These are phyloP conservation scores for Patella vulgata DNA, from an alignment of 1,140 invertebrate species.

Conservation along the genomic window DNA sequence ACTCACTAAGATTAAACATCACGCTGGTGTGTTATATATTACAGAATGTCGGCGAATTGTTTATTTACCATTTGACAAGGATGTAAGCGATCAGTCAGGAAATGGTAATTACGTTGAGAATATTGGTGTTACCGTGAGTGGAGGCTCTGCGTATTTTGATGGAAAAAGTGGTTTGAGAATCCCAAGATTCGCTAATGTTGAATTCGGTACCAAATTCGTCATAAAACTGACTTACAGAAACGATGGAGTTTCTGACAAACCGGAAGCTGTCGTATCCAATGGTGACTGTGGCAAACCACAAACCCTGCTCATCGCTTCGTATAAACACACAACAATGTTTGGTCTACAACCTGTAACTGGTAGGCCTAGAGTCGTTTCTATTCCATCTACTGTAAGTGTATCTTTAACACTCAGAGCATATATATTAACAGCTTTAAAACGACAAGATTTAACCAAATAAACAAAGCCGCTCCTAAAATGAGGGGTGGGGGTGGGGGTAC, in stretches of 20 bases:
- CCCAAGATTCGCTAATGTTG: conserved; percentile 42
- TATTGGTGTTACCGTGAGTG: conserved; percentile 38
- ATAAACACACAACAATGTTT: conserved; percentile 53
- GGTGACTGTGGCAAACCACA: conserved; percentile 45
- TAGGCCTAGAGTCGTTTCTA: conserved; percentile 24
- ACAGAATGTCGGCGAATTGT: conserved; percentile 41
- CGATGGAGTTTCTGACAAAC: not conserved
- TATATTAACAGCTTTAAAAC: no score
- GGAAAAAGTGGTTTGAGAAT: conserved; percentile 41
- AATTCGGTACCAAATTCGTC: conserved; percentile 38
- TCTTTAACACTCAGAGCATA: no score
- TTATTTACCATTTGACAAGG: conserved; percentile 37
- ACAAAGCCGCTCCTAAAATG: no score
- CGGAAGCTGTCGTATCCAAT: conserved; percentile 44
- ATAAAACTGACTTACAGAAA: conserved; percentile 31
- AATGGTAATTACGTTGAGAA: conserved; percentile 36
- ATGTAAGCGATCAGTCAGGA: conserved; percentile 31
- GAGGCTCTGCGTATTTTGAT: conserved; percentile 41
- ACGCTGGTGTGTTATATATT: not conserved
- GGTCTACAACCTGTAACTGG: conserved; percentile 29
- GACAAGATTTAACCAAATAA: no score
- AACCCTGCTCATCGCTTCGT: conserved; percentile 51
- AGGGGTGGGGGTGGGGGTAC: no score
- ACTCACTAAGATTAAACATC: not conserved
- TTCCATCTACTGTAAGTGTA: conserved; percentile 27